Base-by-base conservation (phyloP, 2,113 vertebrate species). In the Nycticebus coucang region DNA sequence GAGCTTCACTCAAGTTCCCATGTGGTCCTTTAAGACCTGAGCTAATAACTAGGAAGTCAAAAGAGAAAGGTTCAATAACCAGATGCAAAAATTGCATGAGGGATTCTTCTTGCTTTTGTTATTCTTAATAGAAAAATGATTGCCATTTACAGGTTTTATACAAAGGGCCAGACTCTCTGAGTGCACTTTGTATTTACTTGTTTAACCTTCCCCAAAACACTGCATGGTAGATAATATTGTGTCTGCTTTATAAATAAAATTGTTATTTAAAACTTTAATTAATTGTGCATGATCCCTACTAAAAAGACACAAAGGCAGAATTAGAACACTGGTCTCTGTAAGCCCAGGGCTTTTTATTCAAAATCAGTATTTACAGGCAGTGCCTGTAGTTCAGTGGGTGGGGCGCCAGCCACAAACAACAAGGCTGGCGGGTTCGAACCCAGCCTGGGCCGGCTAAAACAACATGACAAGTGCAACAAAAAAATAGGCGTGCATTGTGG, bases 41-140 rank as follows among this genome's bases (percentile, higher is more conserved):
- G 80, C 30, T 92, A 93, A 88, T 95, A 94, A 94, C 33, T 84
- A 81, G 30, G 69, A 94, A 81, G 22, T 75, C 35, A 82, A 92
- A 71, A 35, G 82, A 77, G 59, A 92, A 91, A 74, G 26, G 15
- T 50, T 66, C 78, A 88, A 60, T 82, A 87, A 93, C 53, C 81
- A 94, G n/a, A 87, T 83, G 57, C 35, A 95, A 90, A 97, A 88
- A 59, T 50, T 75, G 55, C 71, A 93, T 33, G 80, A 74, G 37
- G 8, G 21, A 2, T 21, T 87, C 77, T 86, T 91, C 33, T 24
- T 80, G 13, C 21, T 82, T 64, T 22, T 91, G 26, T 92, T 82
- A 55, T 64, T 94, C 77, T 91, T 91, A 87, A 41, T 81, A 81
- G 77, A 87, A 57, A 94, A 95, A 85, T 0, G 6, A 22, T 50